Evolutionary conservation across 1,140 invertebrate species (phyloP), one percentile per base, ranked within the genome.

Genomic region (Teleopsis dalmanni): DNA sequence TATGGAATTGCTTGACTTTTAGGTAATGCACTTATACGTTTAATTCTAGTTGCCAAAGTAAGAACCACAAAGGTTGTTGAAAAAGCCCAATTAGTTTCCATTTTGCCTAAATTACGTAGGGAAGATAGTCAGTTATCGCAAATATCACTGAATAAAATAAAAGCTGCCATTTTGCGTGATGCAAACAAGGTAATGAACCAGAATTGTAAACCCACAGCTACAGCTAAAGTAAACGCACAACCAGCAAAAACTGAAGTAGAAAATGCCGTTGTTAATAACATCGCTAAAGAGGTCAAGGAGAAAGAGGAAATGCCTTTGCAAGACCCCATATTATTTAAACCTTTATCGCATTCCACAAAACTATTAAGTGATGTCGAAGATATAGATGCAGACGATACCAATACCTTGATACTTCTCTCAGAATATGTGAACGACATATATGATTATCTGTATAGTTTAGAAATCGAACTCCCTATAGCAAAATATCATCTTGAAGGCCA

Each of bases 381-480:
- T 57, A 86, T 89, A 57, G 88, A 91, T 70, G 76, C 78, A 38
- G 78, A 82, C 31, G 84, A 88, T 65, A 72, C 66, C 31, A 75
- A 79, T 36, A 87, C 90, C 72, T 81, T 85, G 8, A 79, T 85
- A 56, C 72, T 91, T 53, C 83, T 88, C 47, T 79, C 80, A n/a
- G 79, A 85, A 55, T 91, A 91, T 66, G 82, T 85, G 13, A 83
- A 85, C 52, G 86, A 91, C 51, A 92, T 93, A 59, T 90, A 87
- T 57, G 60, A 72, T 9, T 90, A 92, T 63, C 71, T 92, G 51
- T 76, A 77, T 53, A 56, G 73, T 14, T 61, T 90, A 51, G 88
- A 92, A 73, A 71, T 53, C 26, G 71, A 78, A 37, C 79, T 73
- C 64, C 67, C 75, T 13, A 74, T 88, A 9, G 53, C 59, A 4